These are phyloP conservation scores for Dendrocincla fuliginosa DNA, from an alignment of 2,797 vertebrate species.

Conservation along the genomic window DNA sequence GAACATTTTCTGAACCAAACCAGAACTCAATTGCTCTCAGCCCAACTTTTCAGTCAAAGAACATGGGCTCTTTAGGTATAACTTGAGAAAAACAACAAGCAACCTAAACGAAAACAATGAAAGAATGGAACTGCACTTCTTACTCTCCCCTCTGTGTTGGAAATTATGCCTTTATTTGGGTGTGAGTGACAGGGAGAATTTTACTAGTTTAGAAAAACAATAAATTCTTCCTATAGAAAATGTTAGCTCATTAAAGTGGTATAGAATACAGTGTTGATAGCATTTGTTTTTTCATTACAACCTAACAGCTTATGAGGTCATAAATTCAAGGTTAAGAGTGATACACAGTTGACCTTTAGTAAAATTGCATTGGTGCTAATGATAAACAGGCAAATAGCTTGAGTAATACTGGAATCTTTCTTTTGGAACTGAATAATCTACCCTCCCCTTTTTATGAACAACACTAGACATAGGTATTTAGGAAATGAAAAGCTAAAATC, in stretches of 20 bases:
- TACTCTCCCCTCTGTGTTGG: neutral
- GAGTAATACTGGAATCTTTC: conserved; percentile 49
- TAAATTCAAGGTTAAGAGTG: conserved; percentile 56
- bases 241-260: neutral
- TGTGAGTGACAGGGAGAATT: neutral
- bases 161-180: neutral
- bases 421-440: conserved; percentile 52
- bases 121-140: neutral
- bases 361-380: conserved; percentile 28
- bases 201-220: neutral
- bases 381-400: conserved; percentile 38
- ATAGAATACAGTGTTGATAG: neutral
- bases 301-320: neutral
- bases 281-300: conserved; percentile 46
- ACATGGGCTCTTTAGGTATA: neutral
- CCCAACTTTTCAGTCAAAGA: neutral
- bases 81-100: neutral
- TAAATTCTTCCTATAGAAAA: neutral
- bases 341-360: conserved; percentile 51
- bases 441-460: conserved; percentile 43
- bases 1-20: neutral
- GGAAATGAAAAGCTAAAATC: conserved; percentile 75
- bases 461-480: conserved; percentile 39
- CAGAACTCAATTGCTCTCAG: neutral
- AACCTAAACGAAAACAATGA: neutral